phyloP scores from a whole-genome alignment of 2,797 vertebrate species.

The Typhlichthys eigenmanni region DNA sequence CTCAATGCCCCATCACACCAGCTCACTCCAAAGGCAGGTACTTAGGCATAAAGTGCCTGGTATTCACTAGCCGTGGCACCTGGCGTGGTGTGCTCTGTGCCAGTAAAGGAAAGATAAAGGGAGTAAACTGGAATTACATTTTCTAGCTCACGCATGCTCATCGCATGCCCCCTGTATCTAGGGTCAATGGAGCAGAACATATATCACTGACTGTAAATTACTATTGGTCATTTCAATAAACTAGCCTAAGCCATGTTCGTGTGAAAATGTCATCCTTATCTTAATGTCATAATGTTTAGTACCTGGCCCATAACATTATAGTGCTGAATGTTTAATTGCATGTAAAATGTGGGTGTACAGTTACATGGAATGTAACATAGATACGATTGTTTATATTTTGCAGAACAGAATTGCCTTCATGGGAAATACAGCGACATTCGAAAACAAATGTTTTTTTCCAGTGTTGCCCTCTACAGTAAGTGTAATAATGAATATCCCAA shows the following conservation, averaged over 20 bases:
- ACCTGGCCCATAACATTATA: too few relatives aligned
- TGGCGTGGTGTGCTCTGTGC: constrained; percentile 21
- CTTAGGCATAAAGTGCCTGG: constrained; percentile 37
- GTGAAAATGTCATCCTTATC: too few relatives aligned
- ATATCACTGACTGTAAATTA: background rate
- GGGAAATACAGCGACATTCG: background rate
- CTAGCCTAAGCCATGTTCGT: too few relatives aligned
- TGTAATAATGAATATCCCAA: background rate
- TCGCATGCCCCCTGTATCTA: background rate
- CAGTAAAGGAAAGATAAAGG: constrained; percentile 19
- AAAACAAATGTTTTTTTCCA: background rate
- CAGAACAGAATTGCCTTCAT: too few relatives aligned
- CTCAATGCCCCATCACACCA: too few relatives aligned
- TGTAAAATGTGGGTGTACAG: too few relatives aligned
- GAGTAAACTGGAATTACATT: constrained; percentile 4
- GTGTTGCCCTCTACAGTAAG: background rate
- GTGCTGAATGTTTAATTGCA: too few relatives aligned
- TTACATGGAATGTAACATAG: too few relatives aligned
- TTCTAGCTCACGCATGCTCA: background rate
- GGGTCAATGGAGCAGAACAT: background rate
- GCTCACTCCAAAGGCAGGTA: background rate
- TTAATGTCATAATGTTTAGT: too few relatives aligned
- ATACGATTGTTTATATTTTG: too few relatives aligned
- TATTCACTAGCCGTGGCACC: constrained; percentile 38
- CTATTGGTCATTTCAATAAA: too few relatives aligned